Conservation (phyloP, 2,888 invertebrate species). For the Teleogryllus oceanicus region DNA sequence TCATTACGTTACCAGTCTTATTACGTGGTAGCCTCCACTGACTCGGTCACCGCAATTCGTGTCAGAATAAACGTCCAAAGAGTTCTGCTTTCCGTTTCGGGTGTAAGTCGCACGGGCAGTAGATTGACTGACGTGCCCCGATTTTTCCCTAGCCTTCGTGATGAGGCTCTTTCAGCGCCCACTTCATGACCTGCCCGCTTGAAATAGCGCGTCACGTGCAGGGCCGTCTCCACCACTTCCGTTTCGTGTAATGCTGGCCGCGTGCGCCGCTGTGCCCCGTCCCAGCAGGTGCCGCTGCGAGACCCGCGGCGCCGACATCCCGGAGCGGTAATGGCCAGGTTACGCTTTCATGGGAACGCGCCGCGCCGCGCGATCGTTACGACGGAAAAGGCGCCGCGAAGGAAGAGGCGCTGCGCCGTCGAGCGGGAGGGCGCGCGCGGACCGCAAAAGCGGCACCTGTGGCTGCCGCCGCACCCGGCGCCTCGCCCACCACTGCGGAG, state of each 20-base stretch:
- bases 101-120: no score
- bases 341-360: not conserved
- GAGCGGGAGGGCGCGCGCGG: not conserved
- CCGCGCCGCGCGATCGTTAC: not conserved
- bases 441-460: not conserved
- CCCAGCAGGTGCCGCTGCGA: no score
- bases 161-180: not conserved
- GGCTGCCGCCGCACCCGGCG: not conserved
- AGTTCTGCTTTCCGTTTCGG: no score
- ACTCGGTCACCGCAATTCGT: no score
- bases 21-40: no score
- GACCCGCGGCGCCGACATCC: not conserved
- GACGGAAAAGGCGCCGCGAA: not conserved
- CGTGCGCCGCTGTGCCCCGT: not conserved
- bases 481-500: not conserved
- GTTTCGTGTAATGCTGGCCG: not conserved
- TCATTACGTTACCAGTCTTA: no score
- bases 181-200: not conserved
- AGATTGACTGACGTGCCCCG: no score
- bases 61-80: no score
- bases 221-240: not conserved
- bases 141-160: no score
- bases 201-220: not conserved
- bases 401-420: not conserved
- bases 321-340: not conserved